Evolutionary conservation across 2,888 invertebrate genomes (phyloP), one percentile per base, ranked within the genome.

Genomic region (Sisyra nigra): DNA sequence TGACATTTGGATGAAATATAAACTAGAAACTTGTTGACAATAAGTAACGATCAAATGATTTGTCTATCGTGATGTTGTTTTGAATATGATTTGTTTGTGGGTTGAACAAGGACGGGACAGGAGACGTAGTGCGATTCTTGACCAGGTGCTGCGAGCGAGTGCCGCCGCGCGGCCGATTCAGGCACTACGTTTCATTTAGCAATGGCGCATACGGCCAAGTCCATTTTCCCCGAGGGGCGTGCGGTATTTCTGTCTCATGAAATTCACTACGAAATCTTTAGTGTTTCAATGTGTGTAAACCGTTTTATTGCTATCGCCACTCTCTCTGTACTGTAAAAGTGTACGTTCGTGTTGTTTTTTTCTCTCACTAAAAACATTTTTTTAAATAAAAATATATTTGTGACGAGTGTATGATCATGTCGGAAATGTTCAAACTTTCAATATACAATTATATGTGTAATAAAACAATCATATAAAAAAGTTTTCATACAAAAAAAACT

Each of bases 231-330:
- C 46, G 45, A 52, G 57, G 62, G 61, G 60, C 59, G 57, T 57
- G 60, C 57, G 58, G 61, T 56, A 56, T 57, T 60, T 56, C 56
- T 57, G 58, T 24, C 24, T 24, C 24, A 24, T 24, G 24, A 24
- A 24, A 24, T 24, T 24, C 54, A 53, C 57, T 57, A 60, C 60
- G 60, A 61, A 61, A 62, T 60, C 61, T 61, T 59, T 60, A 60
- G 56, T 58, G 54, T 51, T 52, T 11, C 15, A 15, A 34, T 14
- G 11, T 34, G 34, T 34, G 34, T 34, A 15, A 13, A 34, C 34
- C 34, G 34, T 34, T 34, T 34, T 34, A 34, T 34, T 34, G 15
- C 34, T 34, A 34, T 15, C 14, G 14, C 15, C 34, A 34, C 24
- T 24, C 24, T 24, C 24, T 24, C 24, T 24, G 24, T 24, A 24